Evolutionary conservation across 2,797 vertebrate species (phyloP).

Genomic region (Danio choprae): DNA sequence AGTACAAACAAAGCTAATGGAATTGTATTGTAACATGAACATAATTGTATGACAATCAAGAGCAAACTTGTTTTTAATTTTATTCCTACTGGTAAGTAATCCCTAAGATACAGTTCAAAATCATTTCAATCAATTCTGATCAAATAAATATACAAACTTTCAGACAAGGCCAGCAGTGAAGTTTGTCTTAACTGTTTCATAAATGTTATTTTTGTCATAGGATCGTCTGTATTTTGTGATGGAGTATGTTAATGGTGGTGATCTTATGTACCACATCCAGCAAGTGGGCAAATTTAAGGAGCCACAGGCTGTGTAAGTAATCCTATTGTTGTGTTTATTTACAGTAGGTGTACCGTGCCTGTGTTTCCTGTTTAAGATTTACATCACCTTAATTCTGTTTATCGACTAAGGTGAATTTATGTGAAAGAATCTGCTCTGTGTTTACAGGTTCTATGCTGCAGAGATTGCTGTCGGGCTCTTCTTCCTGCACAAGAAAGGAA

Average conservation of each 20-base stretch:
- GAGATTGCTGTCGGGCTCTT: conserved; percentile 95
- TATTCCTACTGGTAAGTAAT: too few species aligned
- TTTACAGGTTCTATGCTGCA: conserved; percentile 94
- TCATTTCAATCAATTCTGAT: too few species aligned
- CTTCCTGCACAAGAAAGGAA: conserved; percentile 91
- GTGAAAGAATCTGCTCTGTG: conserved; percentile 37
- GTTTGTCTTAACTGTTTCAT: conserved; percentile 4
- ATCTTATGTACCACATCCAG: conserved; percentile 93
- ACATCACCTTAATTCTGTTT: neutral
- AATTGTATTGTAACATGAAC: too few species aligned
- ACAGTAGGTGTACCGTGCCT: neutral
- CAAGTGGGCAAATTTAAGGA: conserved; percentile 95
- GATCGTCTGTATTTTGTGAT: conserved; percentile 98
- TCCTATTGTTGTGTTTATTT: neutral
- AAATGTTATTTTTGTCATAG: conserved; percentile 67
- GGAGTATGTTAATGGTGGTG: conserved; percentile 96
- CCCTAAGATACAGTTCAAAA: too few species aligned
- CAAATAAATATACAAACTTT: neutral
- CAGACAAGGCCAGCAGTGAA: neutral
- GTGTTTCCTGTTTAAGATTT: neutral
- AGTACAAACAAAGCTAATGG: too few species aligned
- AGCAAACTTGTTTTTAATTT: too few species aligned
- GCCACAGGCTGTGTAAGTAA: conserved; percentile 95
- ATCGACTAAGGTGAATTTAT: neutral
- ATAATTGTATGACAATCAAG: too few species aligned